Evolutionary conservation across 2,797 vertebrate genomes (phyloP), one percentile per base, ranked within the genome.

Genomic region (Fundulus diaphanus): DNA sequence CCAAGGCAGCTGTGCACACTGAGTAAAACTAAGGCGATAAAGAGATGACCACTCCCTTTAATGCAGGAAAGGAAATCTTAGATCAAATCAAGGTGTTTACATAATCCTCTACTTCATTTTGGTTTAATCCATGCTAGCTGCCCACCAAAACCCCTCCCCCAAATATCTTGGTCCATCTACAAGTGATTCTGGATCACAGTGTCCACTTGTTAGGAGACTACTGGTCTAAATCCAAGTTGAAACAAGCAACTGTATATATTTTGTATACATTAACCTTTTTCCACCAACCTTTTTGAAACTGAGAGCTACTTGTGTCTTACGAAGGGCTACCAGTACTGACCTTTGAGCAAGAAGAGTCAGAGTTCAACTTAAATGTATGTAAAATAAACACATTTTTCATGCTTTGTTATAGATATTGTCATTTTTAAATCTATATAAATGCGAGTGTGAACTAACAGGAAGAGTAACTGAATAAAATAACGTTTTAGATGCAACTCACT

Each of bases 11-110:
- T 88, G 88, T 90, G 84, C 84, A 76, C 81, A 74, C 90, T 89
- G 74, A 67, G 82, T 85, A 91, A 76, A 84, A 88, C 73, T 59
- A 87, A 90, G 85, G 85, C 88, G 87, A 92, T 93, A 85, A 87
- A 82, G 18, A 81, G 69, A 73, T 59, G 72, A 79, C 71, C 79
- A 76, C 77, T 70, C 70, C 68, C 27, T 76, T 70, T 70, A 59
- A 9, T 78, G 59, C 82, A 3, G 46, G n/a, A 42, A 54, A 68
- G 77, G 78, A 77, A 85, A 86, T 83, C 81, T 81, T 78, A 59
- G 81, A 83, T 80, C 72, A 80, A 85, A 76, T 67, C 57, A 72
- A 79, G 44, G 77, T 48, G 73, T 76, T 70, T 56, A 76, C 65
- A 72, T 59, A 69, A 72, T 77, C 65, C 73, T 20, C 70, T 59